These are phyloP conservation scores for Eupithecia tripunctaria DNA, from an alignment of 2,888 invertebrate species.

Conservation along the genomic window DNA sequence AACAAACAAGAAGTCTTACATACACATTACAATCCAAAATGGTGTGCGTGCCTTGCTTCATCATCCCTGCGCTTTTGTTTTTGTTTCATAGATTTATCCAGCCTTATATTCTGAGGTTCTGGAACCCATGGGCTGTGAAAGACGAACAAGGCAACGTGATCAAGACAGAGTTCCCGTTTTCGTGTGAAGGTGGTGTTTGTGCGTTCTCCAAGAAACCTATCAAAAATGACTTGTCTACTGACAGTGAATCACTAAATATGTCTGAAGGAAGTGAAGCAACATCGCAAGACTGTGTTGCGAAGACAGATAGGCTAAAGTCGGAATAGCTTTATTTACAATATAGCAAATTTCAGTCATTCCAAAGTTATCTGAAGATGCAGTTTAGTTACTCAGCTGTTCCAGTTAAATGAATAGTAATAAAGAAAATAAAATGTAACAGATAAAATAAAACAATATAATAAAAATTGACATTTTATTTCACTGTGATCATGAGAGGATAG, in stretches of 20 bases:
- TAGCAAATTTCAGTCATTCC: neutral
- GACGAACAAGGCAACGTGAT: slow-evolving; percentile 85
- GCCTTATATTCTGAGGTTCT: slow-evolving; percentile 90
- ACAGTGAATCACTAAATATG: slow-evolving; percentile 40
- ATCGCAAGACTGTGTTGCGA: slow-evolving; percentile 14
- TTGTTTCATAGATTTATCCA: slow-evolving; percentile 94
- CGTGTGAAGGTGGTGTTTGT: slow-evolving; percentile 85
- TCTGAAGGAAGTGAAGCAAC: slow-evolving; percentile 29
- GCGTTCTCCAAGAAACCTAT: slow-evolving; percentile 60
- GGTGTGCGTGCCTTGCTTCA: slow-evolving; percentile 94
- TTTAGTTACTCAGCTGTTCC: neutral
- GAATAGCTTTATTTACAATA: slow-evolving; percentile 18
- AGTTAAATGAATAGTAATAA: neutral
- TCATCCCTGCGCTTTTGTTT: slow-evolving; percentile 91
- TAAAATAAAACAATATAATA: slow-evolving; percentile 36
- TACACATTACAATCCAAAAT: slow-evolving; percentile 66
- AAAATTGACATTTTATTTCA: slow-evolving; percentile 38
- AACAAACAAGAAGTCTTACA: neutral
- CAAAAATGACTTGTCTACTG: slow-evolving; percentile 48
- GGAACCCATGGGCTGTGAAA: slow-evolving; percentile 91
- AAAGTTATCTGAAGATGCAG: neutral
- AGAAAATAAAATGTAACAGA: neutral
- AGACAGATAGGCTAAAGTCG: slow-evolving; percentile 35
- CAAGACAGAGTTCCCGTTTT: slow-evolving; percentile 85
- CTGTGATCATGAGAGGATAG: slow-evolving; percentile 15